phyloP scores from a whole-genome alignment of 2,888 invertebrate species.

The Cheilosia scutellata region DNA sequence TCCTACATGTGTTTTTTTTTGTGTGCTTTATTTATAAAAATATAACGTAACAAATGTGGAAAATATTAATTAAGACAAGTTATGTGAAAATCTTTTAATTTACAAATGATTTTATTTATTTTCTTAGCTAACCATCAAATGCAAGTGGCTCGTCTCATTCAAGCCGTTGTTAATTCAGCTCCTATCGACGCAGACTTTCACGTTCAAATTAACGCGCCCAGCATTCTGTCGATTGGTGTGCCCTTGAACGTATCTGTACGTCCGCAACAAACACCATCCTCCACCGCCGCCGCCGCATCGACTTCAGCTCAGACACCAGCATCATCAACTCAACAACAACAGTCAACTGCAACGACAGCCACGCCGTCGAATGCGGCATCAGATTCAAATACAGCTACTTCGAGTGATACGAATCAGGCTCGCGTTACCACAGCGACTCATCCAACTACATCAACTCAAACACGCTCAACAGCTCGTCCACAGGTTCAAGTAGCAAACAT shows the following conservation, averaged over 20 bases:
- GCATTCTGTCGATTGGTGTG: constrained; percentile 81
- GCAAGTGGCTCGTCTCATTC: constrained; percentile 82
- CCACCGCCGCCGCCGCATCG: constrained; percentile 63
- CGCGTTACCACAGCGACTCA: constrained; percentile 88
- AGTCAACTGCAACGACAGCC: constrained; percentile 86
- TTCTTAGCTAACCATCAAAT: constrained; percentile 81
- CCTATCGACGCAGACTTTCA: constrained; percentile 83
- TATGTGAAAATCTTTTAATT: not conserved
- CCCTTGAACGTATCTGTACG: constrained; percentile 85
- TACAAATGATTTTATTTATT: constrained; percentile 2
- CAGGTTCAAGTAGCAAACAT: constrained; percentile 88
- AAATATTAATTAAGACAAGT: not conserved
- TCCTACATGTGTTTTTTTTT: no score
- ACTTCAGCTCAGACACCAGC: constrained; percentile 77
- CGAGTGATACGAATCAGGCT: constrained; percentile 76
- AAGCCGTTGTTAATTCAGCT: constrained; percentile 82
- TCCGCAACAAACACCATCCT: constrained; percentile 84
- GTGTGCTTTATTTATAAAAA: no score
- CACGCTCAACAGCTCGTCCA: constrained; percentile 88
- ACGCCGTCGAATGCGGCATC: constrained; percentile 84
- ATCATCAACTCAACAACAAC: constrained; percentile 62
- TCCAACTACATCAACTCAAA: constrained; percentile 89
- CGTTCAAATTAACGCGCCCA: constrained; percentile 83
- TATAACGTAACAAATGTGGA: no score
- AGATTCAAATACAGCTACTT: constrained; percentile 55